A percentile compares a stretch with the other conserved stretches of the same genome.
Conservation (phyloP, 2,113 vertebrate genomes). For the Corythoichthys haematopterus region DNA sequence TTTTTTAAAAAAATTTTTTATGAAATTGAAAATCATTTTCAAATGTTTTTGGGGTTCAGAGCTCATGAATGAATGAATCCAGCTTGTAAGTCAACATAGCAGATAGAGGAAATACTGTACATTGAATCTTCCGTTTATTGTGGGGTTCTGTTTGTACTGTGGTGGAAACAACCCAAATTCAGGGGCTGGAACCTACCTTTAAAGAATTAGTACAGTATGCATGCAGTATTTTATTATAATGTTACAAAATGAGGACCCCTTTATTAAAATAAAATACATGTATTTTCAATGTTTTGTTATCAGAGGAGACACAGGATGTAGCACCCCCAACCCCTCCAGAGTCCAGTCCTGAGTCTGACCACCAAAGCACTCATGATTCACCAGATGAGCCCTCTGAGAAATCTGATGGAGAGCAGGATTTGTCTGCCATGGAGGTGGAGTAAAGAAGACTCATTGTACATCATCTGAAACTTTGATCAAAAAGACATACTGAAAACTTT, state of each 20-base stretch:
- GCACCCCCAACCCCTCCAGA: conserved; percentile 30
- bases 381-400: conserved; percentile 54
- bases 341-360: conserved; percentile 45
- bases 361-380: conserved; percentile 52
- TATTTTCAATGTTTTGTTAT: neutral
- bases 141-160: too few relatives aligned
- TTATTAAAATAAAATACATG: neutral
- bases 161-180: too few relatives aligned
- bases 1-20: too few relatives aligned
- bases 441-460: conserved; percentile 49
- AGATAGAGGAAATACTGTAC: neutral
- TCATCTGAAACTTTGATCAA: conserved; percentile 16
- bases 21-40: too few relatives aligned
- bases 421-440: conserved; percentile 80
- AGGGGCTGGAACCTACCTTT: too few relatives aligned
- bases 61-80: too few relatives aligned
- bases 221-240: too few relatives aligned
- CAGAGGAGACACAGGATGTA: conserved; percentile 42
- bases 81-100: too few relatives aligned
- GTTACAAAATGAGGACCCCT: too few relatives aligned
- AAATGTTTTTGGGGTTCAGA: too few relatives aligned
- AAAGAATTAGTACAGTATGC: too few relatives aligned
- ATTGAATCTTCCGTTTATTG: neutral
- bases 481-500: conserved; percentile 20
- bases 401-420: conserved; percentile 74